Base-by-base conservation (phyloP, 2,888 invertebrate species). In the Cephalotes varians region DNA sequence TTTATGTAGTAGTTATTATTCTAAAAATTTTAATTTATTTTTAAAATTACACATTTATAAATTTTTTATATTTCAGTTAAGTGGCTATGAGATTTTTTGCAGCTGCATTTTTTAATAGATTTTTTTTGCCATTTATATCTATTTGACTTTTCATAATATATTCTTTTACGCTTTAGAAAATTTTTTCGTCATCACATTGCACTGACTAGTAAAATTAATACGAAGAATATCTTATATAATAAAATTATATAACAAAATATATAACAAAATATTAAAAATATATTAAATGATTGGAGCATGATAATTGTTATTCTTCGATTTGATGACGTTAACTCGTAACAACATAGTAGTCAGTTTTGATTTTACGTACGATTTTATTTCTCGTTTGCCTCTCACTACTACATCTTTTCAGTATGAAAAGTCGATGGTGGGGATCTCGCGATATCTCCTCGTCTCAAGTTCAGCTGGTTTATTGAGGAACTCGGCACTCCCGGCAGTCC, bases 401-500 rank as follows among this genome's bases (percentile, higher is more conserved):
- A 15, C 7, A 4, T 15, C 1, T 44, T 40, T 1, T 51, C 1
- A 6, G 18, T 15, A 31, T 21, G 1, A 21, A 3, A 76, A 47
- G n/a, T 28, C 64, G 25, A 31, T 69, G 74, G 85, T 81, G 77
- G 73, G 81, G 82, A 72, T 56, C 31, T 49, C 44, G 21, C 21
- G 9, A 62, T 83, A 83, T 81, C 79, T 73, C 73, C 65, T 44
- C 21, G 56, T 65, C 77, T 76, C 81, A 84, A 85, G 85, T 87
- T 71, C 51, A 79, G 31, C 44, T 34, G 71, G 72, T 87, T 84
- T 79, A 85, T 49, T 76, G 56, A 65, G 71, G 82, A 81, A 87
- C 71, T 62, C 34, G 31, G 25, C 82, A 88, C 87, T 87, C 77
- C 37, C 34, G 31, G 25, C 82, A 88, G 88, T 87, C 77, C 37